Evolutionary conservation across 2,888 invertebrate species (phyloP), one percentile per base, ranked within the genome.

Genomic region (Nasonia oneida): DNA sequence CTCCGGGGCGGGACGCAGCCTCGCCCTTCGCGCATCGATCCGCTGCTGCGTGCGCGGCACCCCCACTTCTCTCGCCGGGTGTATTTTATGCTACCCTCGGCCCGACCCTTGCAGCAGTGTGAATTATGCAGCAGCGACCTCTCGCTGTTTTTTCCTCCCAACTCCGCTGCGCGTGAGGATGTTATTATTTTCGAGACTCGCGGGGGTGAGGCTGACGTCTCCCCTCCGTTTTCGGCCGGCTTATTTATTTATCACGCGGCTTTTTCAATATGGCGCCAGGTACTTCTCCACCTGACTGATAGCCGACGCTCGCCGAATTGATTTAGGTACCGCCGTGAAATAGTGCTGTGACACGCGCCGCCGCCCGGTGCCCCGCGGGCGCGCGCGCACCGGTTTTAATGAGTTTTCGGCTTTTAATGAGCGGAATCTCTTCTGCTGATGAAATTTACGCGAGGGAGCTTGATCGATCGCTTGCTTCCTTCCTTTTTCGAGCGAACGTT

Each of bases 71-170:
- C 47, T 73, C 42, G 64, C 47, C 0, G 47, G n/a, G 10, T 64
- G 71, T 84, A 84, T 47, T 84, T 84, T 64, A 84, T 64, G 57
- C 42, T 88, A 88, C 87, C 87, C 88, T 85, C 87, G 88, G 86
- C 85, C 53, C 84, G 85, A 86, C 81, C 87, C 89, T 87, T 86
- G 76, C 86, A 88, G n/a, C 33, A 37, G 89, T 89, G 90, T 91
- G 90, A 91, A 91, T 91, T 91, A 91, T 90, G 89, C 88, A 89
- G 88, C 86, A 86, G 84, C 84, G 87, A 87, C 88, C 87, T 84
- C 82, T 82, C 71, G 81, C 33, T n/a, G 75, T 67, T 76, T 71
- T 39, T 15, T 29, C 57, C 29, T 39, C 53, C 50, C 29, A 50
- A 14, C 33, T 18, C 37, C 3, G 81, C 23, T 6, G 14, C 33